Percentiles rank a stretch among this genome's conserved stretches.
Conservation (phyloP, 2,797 vertebrate genomes). For the Onychomys leucogaster region DNA sequence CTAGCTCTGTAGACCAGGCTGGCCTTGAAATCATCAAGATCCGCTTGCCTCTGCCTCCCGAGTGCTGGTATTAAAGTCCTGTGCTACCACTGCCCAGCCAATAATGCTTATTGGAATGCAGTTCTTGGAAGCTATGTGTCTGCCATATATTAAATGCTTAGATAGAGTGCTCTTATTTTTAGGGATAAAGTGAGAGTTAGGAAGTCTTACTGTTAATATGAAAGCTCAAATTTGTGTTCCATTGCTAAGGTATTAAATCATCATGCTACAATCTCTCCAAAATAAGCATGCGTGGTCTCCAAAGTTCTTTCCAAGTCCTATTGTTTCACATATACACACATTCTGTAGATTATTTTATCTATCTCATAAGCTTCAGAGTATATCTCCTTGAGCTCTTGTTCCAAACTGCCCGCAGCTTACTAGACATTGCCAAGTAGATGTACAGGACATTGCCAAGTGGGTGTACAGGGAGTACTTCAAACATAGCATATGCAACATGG, state of each 20-base stretch:
- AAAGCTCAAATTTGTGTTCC: conserved; percentile 46
- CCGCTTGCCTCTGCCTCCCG: not conserved
- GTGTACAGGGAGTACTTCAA: not conserved
- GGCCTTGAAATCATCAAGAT: not conserved
- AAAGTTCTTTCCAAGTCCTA: not conserved
- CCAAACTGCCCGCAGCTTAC: not conserved
- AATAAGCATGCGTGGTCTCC: not conserved
- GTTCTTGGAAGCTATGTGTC: not conserved
- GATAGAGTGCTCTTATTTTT: conserved; percentile 1
- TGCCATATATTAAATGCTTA: not conserved
- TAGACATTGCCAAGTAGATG: not conserved
- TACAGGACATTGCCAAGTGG: not conserved
- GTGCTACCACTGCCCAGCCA: not conserved
- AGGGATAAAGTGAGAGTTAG: conserved; percentile 7
- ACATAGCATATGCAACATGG: not conserved
- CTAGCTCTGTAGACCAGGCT: not conserved
- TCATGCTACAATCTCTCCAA: not conserved
- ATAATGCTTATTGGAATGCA: not conserved
- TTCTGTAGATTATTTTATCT: not conserved
- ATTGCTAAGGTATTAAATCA: conserved; percentile 29
- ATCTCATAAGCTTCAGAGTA: not conserved
- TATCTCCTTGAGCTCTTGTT: not conserved
- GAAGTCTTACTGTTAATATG: not conserved
- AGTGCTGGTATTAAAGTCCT: not conserved
- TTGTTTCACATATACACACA: not conserved